Evolutionary conservation across 2,113 vertebrate genomes (phyloP), one percentile per base, ranked within the genome.

Genomic region (Glaucomys volans): DNA sequence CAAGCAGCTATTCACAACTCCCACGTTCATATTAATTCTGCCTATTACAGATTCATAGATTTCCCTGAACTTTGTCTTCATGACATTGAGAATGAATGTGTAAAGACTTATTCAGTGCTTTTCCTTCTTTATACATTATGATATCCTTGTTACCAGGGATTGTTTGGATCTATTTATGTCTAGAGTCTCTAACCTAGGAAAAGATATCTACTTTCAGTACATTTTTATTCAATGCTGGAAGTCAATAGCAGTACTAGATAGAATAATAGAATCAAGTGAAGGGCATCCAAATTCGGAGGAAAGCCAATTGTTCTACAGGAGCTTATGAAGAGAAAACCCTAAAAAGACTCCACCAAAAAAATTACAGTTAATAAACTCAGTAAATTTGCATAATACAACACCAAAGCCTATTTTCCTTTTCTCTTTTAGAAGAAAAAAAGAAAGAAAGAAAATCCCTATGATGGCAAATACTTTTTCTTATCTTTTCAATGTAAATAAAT

Each of bases 331-430:
- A 44, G 13, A 66, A 22, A 35, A 18, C 10, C 28, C 28, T 32
- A 83, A 35, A 44, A 59, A 59, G 8, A 59, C 57, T 59, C 22
- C 1, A 62, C 59, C 0, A 28, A 62, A 66, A 37, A 20, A 7
- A 20, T 14, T 40, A 59, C 13, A 81, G 37, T 37, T 59, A 5
- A 37, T 57, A 24, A 83, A 66, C 18, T 44, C 17, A 42, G 2
- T 47, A 44, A 44, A 44, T 2, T 64, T 44, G 16, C 37, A 44
- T 17, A 8, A 32, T 64, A 32, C 9, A 28, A 62, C 26, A 5
- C 28, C 0, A 66, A 50, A 11, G 9, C 4, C 5, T 14, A 14
- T 2, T 54, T 8, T 44, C 0, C 9, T 50, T 37, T 4, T 18
- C 66, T 79, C 17, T 54, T 32, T 57, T 57, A 7, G 20, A 22